Evolutionary conservation across 2,888 invertebrate species (phyloP).

Genomic region (Pristionchus maxplancki): DNA sequence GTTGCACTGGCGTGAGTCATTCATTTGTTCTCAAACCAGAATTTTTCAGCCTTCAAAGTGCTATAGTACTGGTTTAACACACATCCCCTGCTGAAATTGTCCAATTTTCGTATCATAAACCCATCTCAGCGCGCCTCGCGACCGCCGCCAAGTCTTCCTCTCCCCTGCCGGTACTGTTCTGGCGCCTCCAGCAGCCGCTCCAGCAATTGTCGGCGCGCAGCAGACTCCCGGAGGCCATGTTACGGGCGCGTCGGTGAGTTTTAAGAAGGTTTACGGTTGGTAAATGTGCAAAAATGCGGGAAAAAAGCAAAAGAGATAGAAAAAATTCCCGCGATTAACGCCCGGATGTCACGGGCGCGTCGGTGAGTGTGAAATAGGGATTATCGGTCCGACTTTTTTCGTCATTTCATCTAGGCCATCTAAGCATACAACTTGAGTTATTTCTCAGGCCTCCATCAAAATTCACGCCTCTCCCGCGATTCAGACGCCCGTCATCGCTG

Average conservation of each 20-base stretch:
- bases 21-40: background rate
- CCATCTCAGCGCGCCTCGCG: background rate
- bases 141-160: background rate
- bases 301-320: too few species aligned
- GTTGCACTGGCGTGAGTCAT: background rate
- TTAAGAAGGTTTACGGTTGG: too few species aligned
- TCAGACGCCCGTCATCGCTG: background rate
- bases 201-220: background rate
- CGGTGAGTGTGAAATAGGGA: too few species aligned
- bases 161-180: background rate
- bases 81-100: too few species aligned
- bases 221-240: slow-evolving; percentile 6
- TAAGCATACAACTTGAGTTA: background rate
- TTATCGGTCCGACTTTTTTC: too few species aligned
- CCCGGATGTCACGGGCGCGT: too few species aligned
- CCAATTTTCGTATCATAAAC: background rate
- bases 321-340: too few species aligned
- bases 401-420: too few species aligned
- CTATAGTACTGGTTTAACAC: too few species aligned
- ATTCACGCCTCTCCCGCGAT: slow-evolving; percentile 28
- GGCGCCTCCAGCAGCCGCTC: too few species aligned
- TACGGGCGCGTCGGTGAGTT: background rate
- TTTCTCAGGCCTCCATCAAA: background rate
- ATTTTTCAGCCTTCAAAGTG: background rate
- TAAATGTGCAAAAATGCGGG: too few species aligned